Conservation (phyloP, 2,888 invertebrate genomes). For the Mesoligia furuncula region DNA sequence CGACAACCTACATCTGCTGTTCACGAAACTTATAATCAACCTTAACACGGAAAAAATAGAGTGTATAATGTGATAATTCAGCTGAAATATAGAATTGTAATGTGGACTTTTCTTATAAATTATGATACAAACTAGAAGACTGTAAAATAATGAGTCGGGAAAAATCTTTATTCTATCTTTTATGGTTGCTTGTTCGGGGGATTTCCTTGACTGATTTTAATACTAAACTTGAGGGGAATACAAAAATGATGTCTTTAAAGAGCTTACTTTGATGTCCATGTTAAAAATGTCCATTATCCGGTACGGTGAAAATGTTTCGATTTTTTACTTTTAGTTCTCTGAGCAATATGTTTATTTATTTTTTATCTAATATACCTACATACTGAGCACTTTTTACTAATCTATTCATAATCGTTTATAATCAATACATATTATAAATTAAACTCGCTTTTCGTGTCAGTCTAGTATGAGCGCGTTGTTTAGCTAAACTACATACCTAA, state of each 20-base stretch:
- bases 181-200: slow-evolving; percentile 36
- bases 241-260: slow-evolving; percentile 1
- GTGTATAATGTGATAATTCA: background rate
- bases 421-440: background rate
- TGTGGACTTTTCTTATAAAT: slow-evolving; percentile 67
- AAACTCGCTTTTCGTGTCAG: background rate
- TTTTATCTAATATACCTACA: background rate
- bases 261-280: slow-evolving; percentile 20
- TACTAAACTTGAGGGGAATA: slow-evolving; percentile 32
- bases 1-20: slow-evolving; percentile 16
- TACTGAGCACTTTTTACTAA: background rate
- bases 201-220: slow-evolving; percentile 43
- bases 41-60: slow-evolving; percentile 18
- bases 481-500: background rate
- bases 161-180: slow-evolving; percentile 56
- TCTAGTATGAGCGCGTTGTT: background rate
- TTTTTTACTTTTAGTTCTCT: background rate
- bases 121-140: slow-evolving; percentile 65
- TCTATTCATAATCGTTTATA: background rate
- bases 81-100: slow-evolving; percentile 28
- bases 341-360: background rate
- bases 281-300: background rate
- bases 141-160: slow-evolving; percentile 61
- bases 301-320: background rate
- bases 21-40: slow-evolving; percentile 26